phyloP scores from a whole-genome alignment of 2,113 vertebrate genomes.

The Hepsetus odoe region DNA sequence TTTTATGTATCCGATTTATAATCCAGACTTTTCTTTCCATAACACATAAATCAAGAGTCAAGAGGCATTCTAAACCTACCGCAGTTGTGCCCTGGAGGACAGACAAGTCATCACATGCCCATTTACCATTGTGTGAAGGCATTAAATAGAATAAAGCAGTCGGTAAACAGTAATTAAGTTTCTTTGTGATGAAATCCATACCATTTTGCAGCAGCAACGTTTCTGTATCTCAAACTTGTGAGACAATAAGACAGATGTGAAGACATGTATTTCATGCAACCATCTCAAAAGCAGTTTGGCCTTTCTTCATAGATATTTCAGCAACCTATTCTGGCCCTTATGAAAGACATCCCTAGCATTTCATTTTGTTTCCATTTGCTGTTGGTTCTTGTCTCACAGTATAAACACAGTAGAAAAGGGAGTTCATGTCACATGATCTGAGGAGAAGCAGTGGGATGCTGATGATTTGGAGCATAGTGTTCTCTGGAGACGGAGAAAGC shows the following conservation, averaged over 20 bases:
- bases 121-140: not conserved
- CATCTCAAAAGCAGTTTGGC: not conserved
- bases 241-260: not conserved
- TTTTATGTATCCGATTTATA: not conserved
- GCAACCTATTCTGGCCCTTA: no score
- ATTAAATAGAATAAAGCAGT: not conserved
- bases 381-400: not conserved
- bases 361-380: not conserved
- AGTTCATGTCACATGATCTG: constrained; percentile 4
- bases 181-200: constrained; percentile 3
- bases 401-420: not conserved
- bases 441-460: not conserved
- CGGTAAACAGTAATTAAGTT: constrained; percentile 18
- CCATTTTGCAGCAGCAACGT: not conserved
- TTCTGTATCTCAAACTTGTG: not conserved
- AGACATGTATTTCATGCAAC: not conserved
- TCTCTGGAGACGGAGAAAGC: constrained; percentile 10
- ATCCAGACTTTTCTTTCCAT: constrained; percentile 17
- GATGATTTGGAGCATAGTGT: constrained; percentile 35
- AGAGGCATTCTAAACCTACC: constrained; percentile 9
- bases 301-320: not conserved
- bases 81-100: constrained; percentile 16
- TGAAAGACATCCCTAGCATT: not conserved
- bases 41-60: constrained; percentile 16
- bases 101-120: constrained; percentile 19